Evolutionary conservation across 2,797 vertebrate genomes (phyloP).

Genomic region (Hydrolagus colliei): DNA sequence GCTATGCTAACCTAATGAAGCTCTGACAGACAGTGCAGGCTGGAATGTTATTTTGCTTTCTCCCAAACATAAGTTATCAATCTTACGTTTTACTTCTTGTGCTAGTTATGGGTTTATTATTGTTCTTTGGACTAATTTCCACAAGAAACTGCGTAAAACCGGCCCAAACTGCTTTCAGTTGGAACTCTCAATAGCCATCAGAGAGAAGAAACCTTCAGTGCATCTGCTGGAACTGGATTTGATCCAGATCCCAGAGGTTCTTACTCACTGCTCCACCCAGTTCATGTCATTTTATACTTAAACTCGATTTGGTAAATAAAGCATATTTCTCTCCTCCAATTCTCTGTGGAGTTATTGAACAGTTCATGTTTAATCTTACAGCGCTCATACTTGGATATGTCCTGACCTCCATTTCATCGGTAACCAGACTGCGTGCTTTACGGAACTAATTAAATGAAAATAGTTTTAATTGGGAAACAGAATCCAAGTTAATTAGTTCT

Average conservation of each 20-base stretch:
- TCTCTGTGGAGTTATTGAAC: neutral
- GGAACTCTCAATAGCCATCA: neutral
- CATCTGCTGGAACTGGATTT: constrained; percentile 13
- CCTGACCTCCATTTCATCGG: constrained; percentile 5
- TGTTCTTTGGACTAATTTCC: constrained; percentile 20
- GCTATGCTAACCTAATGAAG: neutral
- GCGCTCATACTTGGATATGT: neutral
- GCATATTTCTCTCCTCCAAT: neutral
- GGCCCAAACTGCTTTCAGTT: constrained; percentile 21
- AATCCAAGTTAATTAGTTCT: constrained; percentile 18
- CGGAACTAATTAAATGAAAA: constrained; percentile 24
- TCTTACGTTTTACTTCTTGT: neutral
- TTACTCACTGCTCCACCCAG: constrained; percentile 6
- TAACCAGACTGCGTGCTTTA: constrained; percentile 3
- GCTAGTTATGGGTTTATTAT: constrained; percentile 8
- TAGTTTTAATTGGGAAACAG: constrained; percentile 4
- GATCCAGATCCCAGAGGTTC: constrained; percentile 14
- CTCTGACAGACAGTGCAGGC: neutral
- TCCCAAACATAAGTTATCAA: neutral
- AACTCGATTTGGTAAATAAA: constrained; percentile 9
- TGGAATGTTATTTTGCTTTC: neutral
- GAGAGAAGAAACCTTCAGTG: constrained; percentile 19
- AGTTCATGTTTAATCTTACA: constrained; percentile 16
- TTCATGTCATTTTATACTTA: constrained; percentile 23
- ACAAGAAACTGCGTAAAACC: neutral